A percentile compares a stretch with the other conserved stretches of the same genome.
Conservation (phyloP, 2,888 invertebrate genomes). For the Melanchra persicariae region DNA sequence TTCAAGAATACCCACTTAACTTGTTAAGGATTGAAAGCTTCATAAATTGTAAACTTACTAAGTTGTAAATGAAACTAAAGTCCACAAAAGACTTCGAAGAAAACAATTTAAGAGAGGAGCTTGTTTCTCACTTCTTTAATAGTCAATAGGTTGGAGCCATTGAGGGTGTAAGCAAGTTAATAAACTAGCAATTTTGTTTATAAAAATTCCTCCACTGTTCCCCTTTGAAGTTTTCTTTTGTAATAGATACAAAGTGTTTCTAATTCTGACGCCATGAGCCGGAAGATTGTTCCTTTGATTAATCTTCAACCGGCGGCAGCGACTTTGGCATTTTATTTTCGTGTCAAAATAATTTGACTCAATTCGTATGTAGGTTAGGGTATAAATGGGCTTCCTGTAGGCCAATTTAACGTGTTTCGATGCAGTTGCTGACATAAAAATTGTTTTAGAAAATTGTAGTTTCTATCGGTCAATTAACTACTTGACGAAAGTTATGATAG, state of each 20-base stretch:
- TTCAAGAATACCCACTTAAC: neutral
- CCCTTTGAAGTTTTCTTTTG: constrained; percentile 76
- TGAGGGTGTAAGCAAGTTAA: constrained; percentile 63
- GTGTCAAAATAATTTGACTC: constrained; percentile 45
- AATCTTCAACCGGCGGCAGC: constrained; percentile 69
- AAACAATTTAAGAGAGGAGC: constrained; percentile 15
- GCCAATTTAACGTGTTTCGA: neutral
- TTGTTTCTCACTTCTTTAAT: constrained; percentile 39
- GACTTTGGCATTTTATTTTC: constrained; percentile 57
- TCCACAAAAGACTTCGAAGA: neutral
- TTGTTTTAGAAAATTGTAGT: constrained; percentile 13
- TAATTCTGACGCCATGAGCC: constrained; percentile 75
- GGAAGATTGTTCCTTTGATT: constrained; percentile 80
- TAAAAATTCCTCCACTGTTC: constrained; percentile 63
- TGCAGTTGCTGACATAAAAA: neutral
- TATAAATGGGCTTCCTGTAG: neutral
- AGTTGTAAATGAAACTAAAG: constrained; percentile 11
- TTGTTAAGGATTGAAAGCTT: neutral
- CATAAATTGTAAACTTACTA: constrained; percentile 3
- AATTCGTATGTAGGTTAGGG: neutral
- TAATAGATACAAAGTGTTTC: constrained; percentile 76
- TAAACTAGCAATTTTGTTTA: constrained; percentile 69
- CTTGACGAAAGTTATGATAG: constrained; percentile 7
- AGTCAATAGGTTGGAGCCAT: constrained; percentile 42
- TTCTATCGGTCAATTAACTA: neutral